Evolutionary conservation across 1,140 invertebrate species (phyloP).

Genomic region (Drosophila tristis): DNA sequence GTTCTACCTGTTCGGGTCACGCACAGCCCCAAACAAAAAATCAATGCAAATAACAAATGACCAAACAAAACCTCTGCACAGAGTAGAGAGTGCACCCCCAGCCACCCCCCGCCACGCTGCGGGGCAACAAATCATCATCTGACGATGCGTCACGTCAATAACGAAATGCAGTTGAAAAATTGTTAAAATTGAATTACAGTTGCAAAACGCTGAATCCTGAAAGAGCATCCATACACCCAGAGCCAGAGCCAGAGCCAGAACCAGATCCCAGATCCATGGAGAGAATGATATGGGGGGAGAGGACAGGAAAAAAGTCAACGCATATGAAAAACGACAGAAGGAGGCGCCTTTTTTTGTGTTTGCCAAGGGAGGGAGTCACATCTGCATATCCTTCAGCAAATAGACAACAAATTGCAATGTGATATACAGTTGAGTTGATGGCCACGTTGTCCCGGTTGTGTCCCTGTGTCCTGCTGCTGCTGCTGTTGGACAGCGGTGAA

Average conservation of each 20-base stretch:
- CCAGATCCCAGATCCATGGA: too few species aligned
- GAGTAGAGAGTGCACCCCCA: slow-evolving; percentile 14
- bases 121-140: slow-evolving; percentile 68
- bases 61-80: slow-evolving; percentile 49
- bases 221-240: slow-evolving; percentile 37
- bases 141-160: slow-evolving; percentile 83
- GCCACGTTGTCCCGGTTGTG: slow-evolving; percentile 33
- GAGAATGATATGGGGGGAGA: slow-evolving; percentile 2
- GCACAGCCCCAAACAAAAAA: slow-evolving; percentile 38
- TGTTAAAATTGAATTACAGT: slow-evolving; percentile 84
- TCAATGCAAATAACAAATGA: slow-evolving; percentile 78
- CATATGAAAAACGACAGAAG: slow-evolving; percentile 68
- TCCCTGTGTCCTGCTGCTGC: slow-evolving; percentile 19
- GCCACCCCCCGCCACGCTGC: slow-evolving; percentile 2
- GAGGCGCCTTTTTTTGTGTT: slow-evolving; percentile 16
- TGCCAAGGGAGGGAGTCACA: slow-evolving; percentile 38
- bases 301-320: slow-evolving; percentile 28
- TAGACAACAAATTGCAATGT: slow-evolving; percentile 83
- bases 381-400: slow-evolving; percentile 82
- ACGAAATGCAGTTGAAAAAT: slow-evolving; percentile 82
- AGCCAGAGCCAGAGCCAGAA: slow-evolving; percentile 8
- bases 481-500: slow-evolving; percentile 76
- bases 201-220: slow-evolving; percentile 78
- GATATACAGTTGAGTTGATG: slow-evolving; percentile 77
- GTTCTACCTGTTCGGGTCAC: slow-evolving; percentile 30